Evolutionary conservation across 1,140 invertebrate species (phyloP), one percentile per base, ranked within the genome.

Genomic region (Tetraneura akinire): DNA sequence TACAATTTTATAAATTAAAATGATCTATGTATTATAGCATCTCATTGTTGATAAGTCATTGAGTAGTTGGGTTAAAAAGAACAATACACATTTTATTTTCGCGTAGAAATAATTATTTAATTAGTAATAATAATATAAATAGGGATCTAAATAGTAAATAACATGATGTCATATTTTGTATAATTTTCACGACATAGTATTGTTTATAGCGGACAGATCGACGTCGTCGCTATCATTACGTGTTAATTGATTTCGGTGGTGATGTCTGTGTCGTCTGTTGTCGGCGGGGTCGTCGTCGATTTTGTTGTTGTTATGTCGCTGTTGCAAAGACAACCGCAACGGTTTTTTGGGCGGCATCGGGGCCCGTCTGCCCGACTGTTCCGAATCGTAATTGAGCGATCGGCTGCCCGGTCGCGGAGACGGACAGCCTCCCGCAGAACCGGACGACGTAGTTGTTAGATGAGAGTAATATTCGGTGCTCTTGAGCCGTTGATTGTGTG

Each of bases 311-410:
- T 23, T 0, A 1, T 57, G 53, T 42, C 53, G 37, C 82, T 93
- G 89, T 84, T 94, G 93, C 1, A 96, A 85, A 1, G 93, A 95
- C 4, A 96, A 85, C 8, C 94, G 87, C 1, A 94, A 83, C 0
- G 94, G 94, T 84, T 96, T 96, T 83, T 93, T 92, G 21, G 94
- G 94, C 6, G 94, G 93, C 21, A 90, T 90, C 6, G 93, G 93
- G 21, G 66, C 66, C 45, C 91, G 86, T 1, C 64, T 26, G 10
- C 53, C 78, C 37, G 80, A 83, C 42, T 64, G 81, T 57, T 82
- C 80, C 32, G 73, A 76, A 60, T 76, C 73, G 21, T 76, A 76
- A 2, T 76, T 76, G n/a, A 76, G 73, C 6, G 73, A 76, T 0
- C 73, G 73, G 23, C 70, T 53, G 47, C 70, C 29, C 23, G 70